Conservation (phyloP, 2,797 vertebrate genomes). For the Hylomyscus alleni region DNA sequence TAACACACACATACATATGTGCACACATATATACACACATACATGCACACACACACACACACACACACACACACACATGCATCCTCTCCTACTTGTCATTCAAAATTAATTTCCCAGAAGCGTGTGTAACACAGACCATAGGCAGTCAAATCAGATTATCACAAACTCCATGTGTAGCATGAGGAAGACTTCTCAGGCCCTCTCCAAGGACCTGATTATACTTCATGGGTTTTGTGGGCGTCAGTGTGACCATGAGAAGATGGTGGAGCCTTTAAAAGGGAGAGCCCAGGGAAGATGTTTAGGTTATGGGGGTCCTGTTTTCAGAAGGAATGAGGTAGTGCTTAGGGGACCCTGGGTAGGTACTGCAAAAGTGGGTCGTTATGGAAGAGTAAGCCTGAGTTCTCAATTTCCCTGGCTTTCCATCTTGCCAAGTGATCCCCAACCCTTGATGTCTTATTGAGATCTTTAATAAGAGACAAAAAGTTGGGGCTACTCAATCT, state of each 20-base stretch:
- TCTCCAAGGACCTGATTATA: neutral
- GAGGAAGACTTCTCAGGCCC: neutral
- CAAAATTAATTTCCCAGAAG: neutral
- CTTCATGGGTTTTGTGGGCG: neutral
- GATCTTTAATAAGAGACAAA: neutral
- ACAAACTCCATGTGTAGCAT: fast-evolving
- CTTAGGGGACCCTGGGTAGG: neutral
- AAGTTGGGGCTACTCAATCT: neutral
- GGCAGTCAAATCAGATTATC: neutral
- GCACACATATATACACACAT: neutral
- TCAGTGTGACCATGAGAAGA: neutral
- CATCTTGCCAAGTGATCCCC: neutral
- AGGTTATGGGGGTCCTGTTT: neutral
- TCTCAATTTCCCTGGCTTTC: neutral
- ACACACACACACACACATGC: neutral
- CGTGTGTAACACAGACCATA: neutral
- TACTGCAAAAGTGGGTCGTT: neutral
- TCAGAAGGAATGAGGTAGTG: neutral
- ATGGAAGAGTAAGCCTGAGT: neutral
- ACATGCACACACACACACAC: neutral
- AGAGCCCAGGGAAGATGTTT: neutral
- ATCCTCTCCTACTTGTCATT: neutral
- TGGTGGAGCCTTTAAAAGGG: neutral
- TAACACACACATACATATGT: neutral
- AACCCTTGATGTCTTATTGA: neutral